phyloP scores from a whole-genome alignment of 2,113 vertebrate genomes.

The Oceanites oceanicus region DNA sequence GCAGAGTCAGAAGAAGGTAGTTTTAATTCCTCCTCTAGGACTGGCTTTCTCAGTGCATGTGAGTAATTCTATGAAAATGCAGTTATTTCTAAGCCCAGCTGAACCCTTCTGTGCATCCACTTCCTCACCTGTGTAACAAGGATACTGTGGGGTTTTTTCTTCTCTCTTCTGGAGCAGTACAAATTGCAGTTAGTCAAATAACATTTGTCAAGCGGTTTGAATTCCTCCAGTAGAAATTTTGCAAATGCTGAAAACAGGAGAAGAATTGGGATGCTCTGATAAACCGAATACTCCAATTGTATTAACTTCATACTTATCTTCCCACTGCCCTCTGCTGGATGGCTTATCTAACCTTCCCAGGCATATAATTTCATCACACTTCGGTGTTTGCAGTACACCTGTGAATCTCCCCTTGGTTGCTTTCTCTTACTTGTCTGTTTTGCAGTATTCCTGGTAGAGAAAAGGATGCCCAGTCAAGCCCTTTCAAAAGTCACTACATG shows the following conservation, averaged over 20 bases:
- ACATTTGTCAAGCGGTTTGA: not conserved
- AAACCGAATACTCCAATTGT: not conserved
- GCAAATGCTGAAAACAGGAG: not conserved
- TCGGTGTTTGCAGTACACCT: too few relatives aligned
- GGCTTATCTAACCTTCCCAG: not conserved
- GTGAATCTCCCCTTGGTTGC: rapidly evolving
- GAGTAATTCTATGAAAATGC: not conserved
- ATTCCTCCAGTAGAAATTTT: not conserved
- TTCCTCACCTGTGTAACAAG: too few relatives aligned
- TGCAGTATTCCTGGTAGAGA: not conserved
- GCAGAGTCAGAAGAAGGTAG: not conserved
- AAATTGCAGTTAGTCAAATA: not conserved
- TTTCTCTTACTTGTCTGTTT: not conserved
- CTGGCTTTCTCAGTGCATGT: not conserved
- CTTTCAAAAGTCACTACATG: not conserved
- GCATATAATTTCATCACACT: not conserved
- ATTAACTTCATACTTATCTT: not conserved
- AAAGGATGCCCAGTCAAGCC: not conserved
- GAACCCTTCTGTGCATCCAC: not conserved
- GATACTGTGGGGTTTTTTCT: rapidly evolving
- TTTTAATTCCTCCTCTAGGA: not conserved
- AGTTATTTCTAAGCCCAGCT: not conserved
- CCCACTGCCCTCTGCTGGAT: slow-evolving; percentile 22
- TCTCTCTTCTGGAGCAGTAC: not conserved
- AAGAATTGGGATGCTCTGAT: not conserved